phyloP scores from a whole-genome alignment of 2,888 invertebrate species.

The Brachycybe producta region DNA sequence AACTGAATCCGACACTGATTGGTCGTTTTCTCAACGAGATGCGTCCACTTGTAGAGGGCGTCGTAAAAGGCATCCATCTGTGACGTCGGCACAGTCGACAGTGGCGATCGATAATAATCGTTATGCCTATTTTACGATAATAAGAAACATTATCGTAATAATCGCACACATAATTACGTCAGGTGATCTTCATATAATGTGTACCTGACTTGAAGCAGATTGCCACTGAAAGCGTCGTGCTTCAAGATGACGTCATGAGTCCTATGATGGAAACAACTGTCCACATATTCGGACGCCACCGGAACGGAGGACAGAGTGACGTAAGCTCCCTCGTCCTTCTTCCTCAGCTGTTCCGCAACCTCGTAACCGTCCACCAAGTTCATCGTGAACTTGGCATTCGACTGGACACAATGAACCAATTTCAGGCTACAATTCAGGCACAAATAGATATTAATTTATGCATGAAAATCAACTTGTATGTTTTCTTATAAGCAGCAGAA shows the following conservation, averaged over 20 bases:
- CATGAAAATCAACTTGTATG: too few relatives aligned
- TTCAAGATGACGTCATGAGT: constrained; percentile 1
- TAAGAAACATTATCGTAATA: background rate
- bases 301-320: constrained; percentile 3
- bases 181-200: too few relatives aligned
- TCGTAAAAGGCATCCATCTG: constrained; percentile 12
- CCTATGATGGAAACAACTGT: constrained; percentile 5
- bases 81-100: background rate
- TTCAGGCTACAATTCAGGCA: constrained; percentile 6
- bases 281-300: constrained; percentile 4
- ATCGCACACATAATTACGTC: background rate
- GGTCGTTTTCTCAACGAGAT: background rate
- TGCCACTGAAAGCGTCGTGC: constrained; percentile 9
- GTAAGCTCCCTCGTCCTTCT: constrained; percentile 5
- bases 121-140: constrained; percentile 9
- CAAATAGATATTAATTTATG: too few relatives aligned
- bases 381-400: background rate
- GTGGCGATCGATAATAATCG: constrained; percentile 12
- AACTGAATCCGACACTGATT: background rate
- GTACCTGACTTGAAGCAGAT: constrained; percentile 11
- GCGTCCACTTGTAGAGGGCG: constrained; percentile 6
- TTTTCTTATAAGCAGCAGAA: too few relatives aligned
- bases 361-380: constrained; percentile 11
- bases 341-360: constrained; percentile 9
- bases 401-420: constrained; percentile 4